Percentiles rank a stretch among this genome's conserved stretches.
phyloP scores from a whole-genome alignment of 2,797 vertebrate genomes.

The Silurus lanzhouensis region DNA sequence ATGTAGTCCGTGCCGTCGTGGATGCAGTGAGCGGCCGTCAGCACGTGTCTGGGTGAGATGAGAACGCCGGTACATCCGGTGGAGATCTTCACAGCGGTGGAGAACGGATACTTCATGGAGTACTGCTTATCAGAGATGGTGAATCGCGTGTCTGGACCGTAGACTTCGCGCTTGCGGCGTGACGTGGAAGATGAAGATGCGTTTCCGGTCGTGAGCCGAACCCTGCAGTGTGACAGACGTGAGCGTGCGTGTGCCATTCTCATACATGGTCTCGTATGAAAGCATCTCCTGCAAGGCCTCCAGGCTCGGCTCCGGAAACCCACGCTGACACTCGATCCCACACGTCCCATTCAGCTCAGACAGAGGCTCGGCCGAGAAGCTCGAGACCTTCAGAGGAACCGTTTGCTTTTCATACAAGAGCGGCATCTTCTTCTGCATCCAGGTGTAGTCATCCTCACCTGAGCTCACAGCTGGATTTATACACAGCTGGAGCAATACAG shows the following conservation, averaged over 20 bases:
- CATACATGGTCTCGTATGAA: constrained; percentile 93
- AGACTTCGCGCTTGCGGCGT: constrained; percentile 88
- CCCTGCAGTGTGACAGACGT: constrained; percentile 77
- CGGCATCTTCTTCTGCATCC: constrained; percentile 87
- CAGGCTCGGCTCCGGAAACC: constrained; percentile 77
- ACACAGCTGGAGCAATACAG: constrained; percentile 70
- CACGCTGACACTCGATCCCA: constrained; percentile 89
- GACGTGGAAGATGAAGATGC: constrained; percentile 45
- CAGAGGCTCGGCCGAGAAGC: constrained; percentile 81
- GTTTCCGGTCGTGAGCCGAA: constrained; percentile 52
- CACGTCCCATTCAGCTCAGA: constrained; percentile 78
- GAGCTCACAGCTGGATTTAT: constrained; percentile 64
- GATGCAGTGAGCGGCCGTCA: constrained; percentile 95
- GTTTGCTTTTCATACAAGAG: constrained; percentile 83
- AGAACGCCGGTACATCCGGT: constrained; percentile 93
- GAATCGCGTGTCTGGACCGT: constrained; percentile 91
- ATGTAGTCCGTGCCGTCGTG: constrained; percentile 91
- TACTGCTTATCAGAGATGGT: constrained; percentile 90
- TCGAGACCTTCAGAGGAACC: constrained; percentile 79
- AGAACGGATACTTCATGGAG: constrained; percentile 91
- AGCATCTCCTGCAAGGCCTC: constrained; percentile 84
- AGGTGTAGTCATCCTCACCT: constrained; percentile 81
- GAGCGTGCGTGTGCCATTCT: constrained; percentile 88
- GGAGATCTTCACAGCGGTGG: constrained; percentile 91
- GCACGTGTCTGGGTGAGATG: constrained; percentile 87